Percentiles rank a stretch among this genome's conserved stretches.
Conservation (phyloP, 1,140 invertebrate species). For the Stenopsyche tienmushanensis region DNA sequence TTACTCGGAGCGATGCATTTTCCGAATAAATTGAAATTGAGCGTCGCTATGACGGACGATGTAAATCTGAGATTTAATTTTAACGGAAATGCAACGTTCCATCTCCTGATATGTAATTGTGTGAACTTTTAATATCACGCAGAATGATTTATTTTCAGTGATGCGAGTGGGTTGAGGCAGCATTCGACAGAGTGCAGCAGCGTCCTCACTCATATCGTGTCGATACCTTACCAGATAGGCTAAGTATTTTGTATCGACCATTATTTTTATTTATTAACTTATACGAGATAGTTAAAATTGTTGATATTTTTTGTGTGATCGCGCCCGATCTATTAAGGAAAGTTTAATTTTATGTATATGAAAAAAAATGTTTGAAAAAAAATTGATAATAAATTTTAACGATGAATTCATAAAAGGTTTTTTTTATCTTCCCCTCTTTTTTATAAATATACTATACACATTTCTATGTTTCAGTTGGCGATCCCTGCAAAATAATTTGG, state of each 20-base stretch:
- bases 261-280: slow-evolving; percentile 11
- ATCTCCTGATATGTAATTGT: neutral
- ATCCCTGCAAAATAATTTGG: neutral
- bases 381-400: slow-evolving; percentile 4
- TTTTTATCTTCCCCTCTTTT: neutral
- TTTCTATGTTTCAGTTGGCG: slow-evolving; percentile 34
- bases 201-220: neutral
- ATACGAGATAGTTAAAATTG: slow-evolving; percentile 2
- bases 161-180: neutral
- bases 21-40: slow-evolving; percentile 6
- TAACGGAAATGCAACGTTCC: neutral
- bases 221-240: slow-evolving; percentile 13
- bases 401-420: neutral
- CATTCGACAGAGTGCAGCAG: slow-evolving; percentile 3
- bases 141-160: slow-evolving; percentile 31
- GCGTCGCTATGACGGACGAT: neutral
- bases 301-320: slow-evolving; percentile 11
- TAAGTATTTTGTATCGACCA: slow-evolving; percentile 33
- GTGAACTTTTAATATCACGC: slow-evolving; percentile 21
- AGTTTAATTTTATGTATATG: slow-evolving; percentile 19
- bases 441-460: slow-evolving; percentile 36
- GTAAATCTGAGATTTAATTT: neutral
- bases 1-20: slow-evolving; percentile 26
- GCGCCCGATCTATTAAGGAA: neutral
- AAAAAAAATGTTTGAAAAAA: slow-evolving; percentile 14